Base-by-base conservation (phyloP, 2,888 invertebrate species). In the Monopis laevigella region DNA sequence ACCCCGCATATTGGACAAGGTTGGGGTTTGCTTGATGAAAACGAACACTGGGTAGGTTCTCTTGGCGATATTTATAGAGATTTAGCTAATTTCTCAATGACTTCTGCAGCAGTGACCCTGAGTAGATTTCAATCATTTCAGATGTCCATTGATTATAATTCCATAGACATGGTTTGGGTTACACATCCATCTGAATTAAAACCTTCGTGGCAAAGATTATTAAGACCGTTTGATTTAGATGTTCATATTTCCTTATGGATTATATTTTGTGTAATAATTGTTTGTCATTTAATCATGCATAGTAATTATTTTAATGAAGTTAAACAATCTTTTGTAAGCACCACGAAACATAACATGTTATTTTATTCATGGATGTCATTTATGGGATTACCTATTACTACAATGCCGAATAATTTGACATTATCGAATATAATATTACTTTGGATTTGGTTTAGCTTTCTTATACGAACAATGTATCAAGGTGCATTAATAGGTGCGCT, bases 71-170 rank as follows among this genome's bases (percentile, higher is more conserved):
- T 74, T 10, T 56, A 63, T 29, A 51, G 68, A 21, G 61, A 62
- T n/a, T 44, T 56, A 10, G 77, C 77, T 0, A 70, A 74, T 47
- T 59, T 75, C 16, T 75, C 75, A 0, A 73, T 75, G 54, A 73
- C 74, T 2, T 74, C 71, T 3, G 62, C 59, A 1, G 62, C 63
- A 17, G 27, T 74, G 7, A 73, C 75, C 0, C 45, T 60, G 1
- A 35, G 59, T 6, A 61, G 74, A 46, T 62, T 56, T 42, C 50
- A 52, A 0, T 44, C 57, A 40, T 77, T 72, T 46, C 59, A 74
- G 46, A 58, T 71, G 46, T 75, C 75, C 0, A 48, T 42, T 2
- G 51, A 51, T 21, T 75, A 75, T 45, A 53, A 53, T 41, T 43
- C 48, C 0, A 41, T 48, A 0, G 48, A 45, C 24, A 49, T 77